Evolutionary conservation across 2,797 vertebrate genomes (phyloP), one percentile per base, ranked within the genome.

Genomic region (Arctocebus calabarensis): DNA sequence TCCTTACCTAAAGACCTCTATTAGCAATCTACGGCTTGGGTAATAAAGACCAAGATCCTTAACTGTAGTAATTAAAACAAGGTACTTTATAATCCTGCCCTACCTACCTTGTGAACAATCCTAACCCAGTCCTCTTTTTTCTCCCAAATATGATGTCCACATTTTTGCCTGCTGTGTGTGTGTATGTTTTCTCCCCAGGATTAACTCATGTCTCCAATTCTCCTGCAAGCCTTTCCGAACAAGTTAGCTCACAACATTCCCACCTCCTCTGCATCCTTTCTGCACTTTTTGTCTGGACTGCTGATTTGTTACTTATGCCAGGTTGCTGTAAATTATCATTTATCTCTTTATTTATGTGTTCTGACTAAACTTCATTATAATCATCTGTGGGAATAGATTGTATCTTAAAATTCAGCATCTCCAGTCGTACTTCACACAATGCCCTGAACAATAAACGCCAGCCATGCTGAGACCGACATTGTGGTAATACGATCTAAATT

Each of bases 321-420:
- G 68, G 22, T 19, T 94, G 88, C 57, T 84, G 68, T 62, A 52
- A 81, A 83, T 87, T 73, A 64, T 88, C 81, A 92, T 95, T 95
- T 95, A 94, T 96, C 85, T 73, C 84, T 83, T 93, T 96, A 95
- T 96, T 97, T 97, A 90, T 79, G 79, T 94, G 17, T 91, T 95
- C 94, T 91, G 73, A 82, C 75, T 96, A 88, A 93, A 96, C 87
- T 90, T 97, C 77, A 93, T 96, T 96, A 83, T 94, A 97, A 84
- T 94, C 70, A 82, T 95, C 93, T 91, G 94, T 97, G 96, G 97
- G 95, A 97, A 97, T 79, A 97, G 96, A 97, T 93, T 90, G 20
- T 97, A 96, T 96, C 93, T 96, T 91, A 95, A 40, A 91, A 55
- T 82, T 83, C 55, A 86, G 0, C 96, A 82, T 96, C 90, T 96